A percentile compares a stretch with the other conserved stretches of the same genome.
phyloP scores from a whole-genome alignment of 2,797 vertebrate genomes.

The Gephyroberyx darwinii region DNA sequence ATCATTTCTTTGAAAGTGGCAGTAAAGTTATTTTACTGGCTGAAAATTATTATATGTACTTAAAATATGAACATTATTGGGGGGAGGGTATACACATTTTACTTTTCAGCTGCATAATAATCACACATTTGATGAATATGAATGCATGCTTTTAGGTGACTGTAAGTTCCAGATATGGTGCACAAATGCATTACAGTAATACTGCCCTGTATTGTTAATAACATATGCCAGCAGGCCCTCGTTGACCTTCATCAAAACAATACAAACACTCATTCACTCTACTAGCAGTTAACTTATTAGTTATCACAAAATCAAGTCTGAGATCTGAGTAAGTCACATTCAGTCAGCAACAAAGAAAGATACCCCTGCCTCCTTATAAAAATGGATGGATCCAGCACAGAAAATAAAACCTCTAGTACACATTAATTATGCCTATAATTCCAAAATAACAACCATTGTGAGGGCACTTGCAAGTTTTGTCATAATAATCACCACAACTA shows the following conservation, averaged over 20 bases:
- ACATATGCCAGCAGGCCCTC: constrained; percentile 62
- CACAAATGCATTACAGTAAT: constrained; percentile 64
- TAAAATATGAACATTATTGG: constrained; percentile 37
- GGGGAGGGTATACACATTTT: constrained; percentile 33
- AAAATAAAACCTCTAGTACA: constrained; percentile 73
- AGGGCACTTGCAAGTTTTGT: constrained; percentile 83
- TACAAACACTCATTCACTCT: constrained; percentile 57
- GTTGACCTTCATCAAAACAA: constrained; percentile 39
- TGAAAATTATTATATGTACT: constrained; percentile 39
- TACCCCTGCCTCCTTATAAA: constrained; percentile 69
- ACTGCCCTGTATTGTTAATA: constrained; percentile 54
- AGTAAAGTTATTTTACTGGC: constrained; percentile 26
- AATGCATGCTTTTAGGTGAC: constrained; percentile 71
- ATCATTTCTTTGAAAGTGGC: constrained; percentile 29
- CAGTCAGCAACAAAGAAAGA: constrained; percentile 68
- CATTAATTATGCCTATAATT: constrained; percentile 75
- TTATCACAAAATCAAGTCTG: constrained; percentile 55
- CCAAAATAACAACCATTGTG: constrained; percentile 78
- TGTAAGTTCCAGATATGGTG: constrained; percentile 64
- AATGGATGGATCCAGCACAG: constrained; percentile 76
- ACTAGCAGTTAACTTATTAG: constrained; percentile 44
- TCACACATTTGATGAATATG: constrained; percentile 63
- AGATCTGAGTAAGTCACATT: constrained; percentile 78
- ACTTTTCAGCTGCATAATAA: constrained; percentile 60
- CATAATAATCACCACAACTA: constrained; percentile 81